Evolutionary conservation across 2,888 invertebrate species (phyloP), one percentile per base, ranked within the genome.

Genomic region (Trissoscelio sp.): DNA sequence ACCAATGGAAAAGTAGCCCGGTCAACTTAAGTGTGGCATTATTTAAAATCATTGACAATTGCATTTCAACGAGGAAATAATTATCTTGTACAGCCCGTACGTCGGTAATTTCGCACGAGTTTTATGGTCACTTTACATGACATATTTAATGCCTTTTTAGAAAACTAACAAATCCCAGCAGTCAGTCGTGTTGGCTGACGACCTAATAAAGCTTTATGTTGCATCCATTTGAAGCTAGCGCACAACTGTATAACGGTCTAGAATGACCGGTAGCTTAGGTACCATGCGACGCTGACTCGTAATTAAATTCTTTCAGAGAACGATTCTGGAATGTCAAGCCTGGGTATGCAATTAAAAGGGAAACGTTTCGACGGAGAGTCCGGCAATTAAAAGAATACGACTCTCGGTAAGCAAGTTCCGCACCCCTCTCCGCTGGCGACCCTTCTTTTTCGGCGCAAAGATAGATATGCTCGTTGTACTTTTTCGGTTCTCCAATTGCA

Each of bases 301-400:
- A 90, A 91, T 91, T 90, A 90, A 90, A 90, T 90, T 90, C 90
- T 90, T 91, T 88, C 87, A 88, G 87, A 89, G 89, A 90, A 89
- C 88, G 89, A 89, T 89, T 87, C 88, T 86, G 90, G 89, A 90
- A 90, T 90, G 90, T 87, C 86, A 85, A 88, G 85, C 85, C 82
- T 85, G 86, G 85, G 87, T 85, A 85, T 86, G 90, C 89, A 90
- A 90, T 90, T 90, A 90, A 90, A 90, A 89, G 88, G 88, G 89
- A 90, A 90, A 90, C 88, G 87, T 89, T 90, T 88, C 83, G 83
- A 84, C 86, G 86, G 85, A 86, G 87, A 87, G 86, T 88, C 86
- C 82, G 88, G 88, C 89, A 90, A 90, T 90, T 90, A 90, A 90
- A 90, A 90, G 89, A 89, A 89, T 89, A 90, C 88, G 88, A 88